A percentile compares a stretch with the other conserved stretches of the same genome.
phyloP scores from a whole-genome alignment of 2,888 invertebrate genomes.

The Xylocampa areola region DNA sequence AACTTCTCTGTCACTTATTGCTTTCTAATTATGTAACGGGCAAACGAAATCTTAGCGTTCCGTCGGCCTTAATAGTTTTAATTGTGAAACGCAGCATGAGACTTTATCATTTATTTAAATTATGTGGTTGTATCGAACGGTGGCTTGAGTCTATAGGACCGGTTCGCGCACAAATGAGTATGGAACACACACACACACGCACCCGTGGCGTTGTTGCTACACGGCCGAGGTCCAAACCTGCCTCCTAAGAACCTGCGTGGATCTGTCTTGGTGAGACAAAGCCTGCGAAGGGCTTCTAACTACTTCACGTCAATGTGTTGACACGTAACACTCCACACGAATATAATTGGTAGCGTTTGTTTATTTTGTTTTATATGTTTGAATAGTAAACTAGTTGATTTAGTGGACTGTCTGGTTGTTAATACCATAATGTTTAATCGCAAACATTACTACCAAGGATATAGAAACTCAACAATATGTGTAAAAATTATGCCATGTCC shows the following conservation, averaged over 20 bases:
- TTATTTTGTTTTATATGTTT: constrained; percentile 44
- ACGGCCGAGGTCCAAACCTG: constrained; percentile 67
- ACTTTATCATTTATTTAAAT: constrained; percentile 83
- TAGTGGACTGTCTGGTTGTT: constrained; percentile 2
- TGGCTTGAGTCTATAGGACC: constrained; percentile 79
- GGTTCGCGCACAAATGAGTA: constrained; percentile 73
- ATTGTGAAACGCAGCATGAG: constrained; percentile 80
- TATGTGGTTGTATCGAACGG: constrained; percentile 80
- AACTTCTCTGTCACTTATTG: constrained; percentile 53
- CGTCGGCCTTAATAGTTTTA: constrained; percentile 79
- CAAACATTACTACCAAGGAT: no score
- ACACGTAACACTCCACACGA: constrained; percentile 46
- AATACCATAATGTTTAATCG: not conserved
- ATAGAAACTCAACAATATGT: no score
- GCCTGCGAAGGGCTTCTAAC: constrained; percentile 56
- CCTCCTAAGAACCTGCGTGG: constrained; percentile 59
- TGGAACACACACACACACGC: constrained; percentile 64
- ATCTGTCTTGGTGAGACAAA: constrained; percentile 59
- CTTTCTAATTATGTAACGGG: constrained; percentile 80
- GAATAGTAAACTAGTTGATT: constrained; percentile 23
- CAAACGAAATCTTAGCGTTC: constrained; percentile 73
- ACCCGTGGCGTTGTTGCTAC: constrained; percentile 56
- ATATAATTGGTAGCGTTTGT: constrained; percentile 45
- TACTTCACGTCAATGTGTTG: constrained; percentile 53
- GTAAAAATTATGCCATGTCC: no score